Evolutionary conservation across 2,888 invertebrate genomes (phyloP), one percentile per base, ranked within the genome.

Genomic region (Scaptomyza caliginosa): DNA sequence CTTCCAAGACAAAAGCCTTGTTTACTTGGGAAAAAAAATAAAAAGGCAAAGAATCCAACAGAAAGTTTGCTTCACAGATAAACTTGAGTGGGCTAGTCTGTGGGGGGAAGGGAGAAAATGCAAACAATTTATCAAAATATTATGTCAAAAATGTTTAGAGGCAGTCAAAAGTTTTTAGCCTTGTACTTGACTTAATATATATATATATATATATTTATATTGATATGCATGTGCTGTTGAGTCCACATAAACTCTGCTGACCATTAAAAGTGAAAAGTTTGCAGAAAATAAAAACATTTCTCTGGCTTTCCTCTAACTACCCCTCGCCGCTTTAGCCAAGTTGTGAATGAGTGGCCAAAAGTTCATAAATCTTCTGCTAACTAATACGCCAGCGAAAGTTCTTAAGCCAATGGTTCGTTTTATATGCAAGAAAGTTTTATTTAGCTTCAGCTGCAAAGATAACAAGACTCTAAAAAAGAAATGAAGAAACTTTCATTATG

Each of bases 211-310:
- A 63, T 66, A 73, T 79, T 54, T 65, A 69, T 66, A 67, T 65
- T 65, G 46, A 69, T 60, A 67, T 58, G 46, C 52, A 57, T 71
- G 52, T 54, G 59, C 57, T 16, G 42, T 23, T 36, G 60, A 55
- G 55, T 73, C 32, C 68, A 67, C 68, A 67, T 30, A 48, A 67
- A 76, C 74, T 83, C 74, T 70, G 71, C 57, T 80, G 81, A 80
- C 86, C 81, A 81, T 81, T 86, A 86, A 80, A 70, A 86, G 81
- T 86, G 75, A 75, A 84, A 84, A 86, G 80, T 84, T 87, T 87
- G 46, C 51, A 38, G 13, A 28, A 23, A 19, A 23, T n/a, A 36
- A 13, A 52, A 63, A 63, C 50, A 70, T 71, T 76, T 58, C 58
- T 63, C 63, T 51, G 57, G n/a, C n/a, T n/a, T n/a, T n/a, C n/a